Evolutionary conservation across 2,888 invertebrate species (phyloP), one percentile per base, ranked within the genome.

Genomic region (Pinctada fucata): DNA sequence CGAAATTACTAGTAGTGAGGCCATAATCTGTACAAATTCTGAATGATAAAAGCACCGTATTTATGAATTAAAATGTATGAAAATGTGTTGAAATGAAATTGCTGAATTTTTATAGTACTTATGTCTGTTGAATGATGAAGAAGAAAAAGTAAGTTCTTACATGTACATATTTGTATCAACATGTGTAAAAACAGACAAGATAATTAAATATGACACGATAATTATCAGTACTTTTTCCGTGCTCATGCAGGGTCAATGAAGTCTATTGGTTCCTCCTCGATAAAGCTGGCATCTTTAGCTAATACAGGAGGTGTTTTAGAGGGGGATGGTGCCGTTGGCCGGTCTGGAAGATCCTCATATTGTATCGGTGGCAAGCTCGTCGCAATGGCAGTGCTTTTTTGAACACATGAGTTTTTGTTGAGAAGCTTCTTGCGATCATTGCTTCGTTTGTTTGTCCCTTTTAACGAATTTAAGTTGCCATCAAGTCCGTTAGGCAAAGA

Each of bases 321-420:
- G 3, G 88, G 88, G 4, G 88, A 87, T 16, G 88, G 88, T 2
- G 87, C 87, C 2, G 85, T 82, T 4, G 87, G 87, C 13, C 87
- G 83, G 5, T 85, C 86, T 2, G 86, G 87, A 16, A 85, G 69
- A 16, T 83, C 83, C 49, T 86, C 84, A 68, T 82, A 82, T 72
- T 79, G 78, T 48, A 87, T 77, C 5, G 88, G 88, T 72, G 88
- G 87, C 70, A 88, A 85, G 71, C 86, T 86, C 67, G 79, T 83
- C 5, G 78, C 47, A 5, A 77, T 31, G 10, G 47, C 70, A 51
- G 78, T 85, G 52, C 79, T 76, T 2, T 49, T 45, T 16, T 48
- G 49, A 16, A 52, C 52, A 50, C 75, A 75, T 72, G 78, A 70
- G 76, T 79, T 80, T 52, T 71, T 68, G 48, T 80, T 47, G 47